A percentile compares a stretch with the other conserved stretches of the same genome.
Evolutionary conservation across 2,888 invertebrate genomes (phyloP).

Genomic region (Andrena chrysosceles): DNA sequence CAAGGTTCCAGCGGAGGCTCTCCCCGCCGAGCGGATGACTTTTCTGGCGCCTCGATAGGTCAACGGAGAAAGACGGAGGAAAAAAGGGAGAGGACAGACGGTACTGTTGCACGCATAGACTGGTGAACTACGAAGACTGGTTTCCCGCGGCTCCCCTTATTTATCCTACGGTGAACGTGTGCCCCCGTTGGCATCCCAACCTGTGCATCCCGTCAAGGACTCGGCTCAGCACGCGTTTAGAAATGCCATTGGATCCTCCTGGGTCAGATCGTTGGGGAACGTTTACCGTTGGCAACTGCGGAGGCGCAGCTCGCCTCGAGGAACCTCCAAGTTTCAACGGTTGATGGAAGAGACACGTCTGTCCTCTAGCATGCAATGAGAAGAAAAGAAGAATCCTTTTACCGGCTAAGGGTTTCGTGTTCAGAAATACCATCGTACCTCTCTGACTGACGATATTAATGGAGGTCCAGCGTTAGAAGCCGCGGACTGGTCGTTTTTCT

Average conservation of each 20-base stretch:
- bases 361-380: neutral
- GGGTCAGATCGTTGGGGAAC: conserved; percentile 44
- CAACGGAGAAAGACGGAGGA: conserved; percentile 29
- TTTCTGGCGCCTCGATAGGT: conserved; percentile 46
- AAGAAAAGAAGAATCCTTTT: neutral
- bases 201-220: conserved; percentile 72
- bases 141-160: conserved; percentile 61
- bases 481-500: neutral
- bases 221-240: conserved; percentile 61
- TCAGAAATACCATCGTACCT: neutral
- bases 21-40: conserved; percentile 18
- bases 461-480: neutral
- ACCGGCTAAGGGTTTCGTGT: neutral
- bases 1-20: conserved; percentile 26
- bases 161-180: conserved; percentile 72
- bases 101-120: conserved; percentile 27
- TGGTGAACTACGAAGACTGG: conserved; percentile 73
- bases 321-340: neutral
- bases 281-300: conserved; percentile 1
- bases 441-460: neutral
- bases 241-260: conserved; percentile 73
- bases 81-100: neutral
- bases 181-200: conserved; percentile 69
- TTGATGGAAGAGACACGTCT: neutral
- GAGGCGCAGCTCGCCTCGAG: neutral